These are phyloP conservation scores for Halichoerus grypus DNA, from an alignment of 2,113 vertebrate species.

Conservation along the genomic window DNA sequence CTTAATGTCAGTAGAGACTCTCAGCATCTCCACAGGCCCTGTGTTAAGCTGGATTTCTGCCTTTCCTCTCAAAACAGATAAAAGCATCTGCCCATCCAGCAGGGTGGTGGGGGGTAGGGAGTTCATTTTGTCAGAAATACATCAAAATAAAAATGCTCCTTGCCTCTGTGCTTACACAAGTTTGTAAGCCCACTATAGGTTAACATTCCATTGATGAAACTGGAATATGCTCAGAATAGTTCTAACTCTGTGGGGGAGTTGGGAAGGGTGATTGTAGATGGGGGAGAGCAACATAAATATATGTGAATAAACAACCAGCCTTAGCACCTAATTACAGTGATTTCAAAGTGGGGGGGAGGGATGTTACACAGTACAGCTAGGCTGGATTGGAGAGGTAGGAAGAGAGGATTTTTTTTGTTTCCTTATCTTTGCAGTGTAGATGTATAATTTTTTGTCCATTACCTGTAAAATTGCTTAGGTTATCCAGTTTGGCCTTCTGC, in stretches of 20 bases:
- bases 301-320: constrained; percentile 35
- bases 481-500: background rate
- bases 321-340: constrained; percentile 56
- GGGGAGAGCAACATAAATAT: constrained; percentile 47
- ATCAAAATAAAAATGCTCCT: background rate
- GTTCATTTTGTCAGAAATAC: background rate
- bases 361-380: background rate
- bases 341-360: background rate
- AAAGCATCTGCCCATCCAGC: background rate
- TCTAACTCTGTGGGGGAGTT: background rate
- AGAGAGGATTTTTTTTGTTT: background rate
- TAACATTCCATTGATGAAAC: constrained; percentile 67
- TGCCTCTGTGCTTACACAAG: background rate
- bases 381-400: background rate
- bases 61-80: constrained; percentile 24
- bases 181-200: constrained; percentile 31
- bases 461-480: background rate
- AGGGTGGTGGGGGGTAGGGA: background rate
- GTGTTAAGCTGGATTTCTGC: background rate
- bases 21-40: background rate
- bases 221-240: constrained; percentile 60
- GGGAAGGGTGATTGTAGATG: constrained; percentile 28
- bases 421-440: background rate
- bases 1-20: background rate
- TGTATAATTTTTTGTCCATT: background rate